Base-by-base conservation (phyloP, 2,113 vertebrate genomes). In the Prietella phreatophila region DNA sequence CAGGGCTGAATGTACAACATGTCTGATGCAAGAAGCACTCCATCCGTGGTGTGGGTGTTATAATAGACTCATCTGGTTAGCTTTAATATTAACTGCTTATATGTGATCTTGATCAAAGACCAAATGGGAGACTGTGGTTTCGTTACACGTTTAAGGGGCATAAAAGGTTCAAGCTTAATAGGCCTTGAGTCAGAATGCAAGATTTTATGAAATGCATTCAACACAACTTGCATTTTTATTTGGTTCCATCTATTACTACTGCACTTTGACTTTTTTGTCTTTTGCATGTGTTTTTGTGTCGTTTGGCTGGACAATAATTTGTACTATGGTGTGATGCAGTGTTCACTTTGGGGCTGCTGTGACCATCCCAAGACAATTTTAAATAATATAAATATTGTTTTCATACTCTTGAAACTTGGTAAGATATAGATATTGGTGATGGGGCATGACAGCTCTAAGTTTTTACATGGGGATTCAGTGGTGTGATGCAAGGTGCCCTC, bases 391-490 rank as follows among this genome's bases (percentile, higher is more conserved):
- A 56, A 9, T 58, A 75, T 75, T 58, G 20, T 11, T 78, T 73
- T 80, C 53, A 75, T 92, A 91, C 88, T 90, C 53, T 86, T 80
- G 22, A 76, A 82, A 79, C 90, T 85, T 83, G 89, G 90, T 93
- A 91, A 92, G 87, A 80, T 76, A 86, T 90, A 89, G 89, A 91
- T 88, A 92, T 88, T 91, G 93, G 88, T 91, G 93, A 93, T 93
- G 92, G 91, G 85, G 90, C 93, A 93, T 92, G 95, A 94, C 91
- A 91, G 88, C 92, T 94, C 91, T 92, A 94, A 92, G 93, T 89
- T 93, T 93, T 95, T 96, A 96, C 96, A 96, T 95, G 96, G 89
- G 92, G 95, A 95, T 96, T 96, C 91, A 95, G 95, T 97, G 97
- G 97, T 97, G 97, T 97, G 97, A 97, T 96, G 96, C 89, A 79